phyloP scores from a whole-genome alignment of 2,888 invertebrate genomes.

The Psylliodes chrysocephalus region DNA sequence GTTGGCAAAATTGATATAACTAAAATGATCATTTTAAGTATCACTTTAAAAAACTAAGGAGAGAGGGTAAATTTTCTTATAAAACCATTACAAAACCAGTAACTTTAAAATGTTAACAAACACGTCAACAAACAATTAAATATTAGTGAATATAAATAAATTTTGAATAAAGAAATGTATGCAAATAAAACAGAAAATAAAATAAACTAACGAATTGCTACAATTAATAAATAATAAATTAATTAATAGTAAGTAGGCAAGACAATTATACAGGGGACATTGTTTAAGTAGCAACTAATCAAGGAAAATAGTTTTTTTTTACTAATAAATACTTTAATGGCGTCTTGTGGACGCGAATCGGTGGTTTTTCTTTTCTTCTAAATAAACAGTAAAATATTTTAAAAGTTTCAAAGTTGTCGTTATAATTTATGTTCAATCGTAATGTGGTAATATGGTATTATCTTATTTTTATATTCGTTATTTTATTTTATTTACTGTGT shows the following conservation, averaged over 20 bases:
- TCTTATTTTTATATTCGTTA: constrained; percentile 7
- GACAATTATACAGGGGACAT: constrained; percentile 1
- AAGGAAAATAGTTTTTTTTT: constrained; percentile 12
- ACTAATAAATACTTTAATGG: not conserved
- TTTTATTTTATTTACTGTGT: constrained; percentile 10
- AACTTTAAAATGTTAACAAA: too few relatives aligned
- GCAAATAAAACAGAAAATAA: not conserved
- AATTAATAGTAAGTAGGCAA: not conserved
- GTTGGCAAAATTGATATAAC: not conserved
- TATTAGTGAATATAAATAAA: too few relatives aligned
- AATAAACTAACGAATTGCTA: constrained; percentile 2
- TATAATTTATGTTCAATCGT: not conserved
- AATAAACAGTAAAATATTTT: not conserved
- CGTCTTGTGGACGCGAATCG: not conserved
- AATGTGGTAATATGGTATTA: not conserved
- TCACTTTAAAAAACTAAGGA: too few relatives aligned
- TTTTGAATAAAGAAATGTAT: too few relatives aligned
- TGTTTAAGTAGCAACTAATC: not conserved
- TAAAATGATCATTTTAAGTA: not conserved
- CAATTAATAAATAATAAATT: not conserved
- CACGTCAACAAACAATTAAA: too few relatives aligned
- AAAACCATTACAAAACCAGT: too few relatives aligned
- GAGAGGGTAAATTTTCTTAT: too few relatives aligned
- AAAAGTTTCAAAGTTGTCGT: constrained; percentile 6
- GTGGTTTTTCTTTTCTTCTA: not conserved